Evolutionary conservation across 37 sponge, comb jelly and placozoan species (phyloP).

Genomic region (Diacarnus erythraeanus): DNA sequence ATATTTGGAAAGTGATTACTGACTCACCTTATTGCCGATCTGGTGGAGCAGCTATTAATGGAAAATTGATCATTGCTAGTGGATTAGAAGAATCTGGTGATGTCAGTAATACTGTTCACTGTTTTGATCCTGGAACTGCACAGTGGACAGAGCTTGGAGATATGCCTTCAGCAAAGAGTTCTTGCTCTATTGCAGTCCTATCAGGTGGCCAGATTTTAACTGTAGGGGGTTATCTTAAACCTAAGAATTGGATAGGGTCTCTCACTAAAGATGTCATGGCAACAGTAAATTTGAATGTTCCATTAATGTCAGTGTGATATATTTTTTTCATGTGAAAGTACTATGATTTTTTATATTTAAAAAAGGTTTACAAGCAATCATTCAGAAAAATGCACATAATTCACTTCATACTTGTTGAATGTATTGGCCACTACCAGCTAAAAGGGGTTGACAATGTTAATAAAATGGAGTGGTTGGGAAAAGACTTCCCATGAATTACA

Average conservation of each 20-base stretch:
- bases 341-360: too few relatives aligned
- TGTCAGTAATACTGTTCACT: neutral
- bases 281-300: slow-evolving; percentile 9
- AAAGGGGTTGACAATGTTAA: too few relatives aligned
- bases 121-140: slow-evolving; percentile 2
- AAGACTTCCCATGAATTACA: too few relatives aligned
- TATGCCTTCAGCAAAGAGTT: slow-evolving; percentile 28
- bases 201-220: neutral
- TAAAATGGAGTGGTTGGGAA: too few relatives aligned
- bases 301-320: too few relatives aligned
- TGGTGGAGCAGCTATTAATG: slow-evolving; percentile 14
- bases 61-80: slow-evolving; percentile 28
- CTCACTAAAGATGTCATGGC: slow-evolving; percentile 18
- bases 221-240: slow-evolving; percentile 21
- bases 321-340: too few relatives aligned
- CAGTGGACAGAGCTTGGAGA: slow-evolving; percentile 13
- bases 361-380: too few relatives aligned
- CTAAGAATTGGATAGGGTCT: slow-evolving; percentile 12
- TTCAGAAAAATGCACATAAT: too few relatives aligned
- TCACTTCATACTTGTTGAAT: too few relatives aligned
- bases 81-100: neutral
- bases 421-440: too few relatives aligned
- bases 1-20: slow-evolving; percentile 20
- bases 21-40: slow-evolving; percentile 2
- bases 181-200: slow-evolving; percentile 21